Evolutionary conservation across 2,113 vertebrate species (phyloP), one percentile per base, ranked within the genome.

Genomic region (Anhinga anhinga): DNA sequence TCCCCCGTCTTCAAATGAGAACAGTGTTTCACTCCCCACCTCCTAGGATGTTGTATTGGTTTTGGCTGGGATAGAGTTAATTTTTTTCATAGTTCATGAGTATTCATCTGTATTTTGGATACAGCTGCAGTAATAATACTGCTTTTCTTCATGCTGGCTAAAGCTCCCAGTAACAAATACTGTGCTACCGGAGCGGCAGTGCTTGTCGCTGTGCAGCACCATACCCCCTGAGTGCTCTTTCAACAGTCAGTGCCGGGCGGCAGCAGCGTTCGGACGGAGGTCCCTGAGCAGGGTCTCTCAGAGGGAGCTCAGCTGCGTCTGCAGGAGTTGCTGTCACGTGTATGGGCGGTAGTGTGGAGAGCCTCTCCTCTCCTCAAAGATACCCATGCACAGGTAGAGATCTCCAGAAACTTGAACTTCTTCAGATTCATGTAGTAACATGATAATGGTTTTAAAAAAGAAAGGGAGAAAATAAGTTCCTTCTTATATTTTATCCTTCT

Each of bases 221-320:
- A 0, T 63, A 17, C 13, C 32, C 7, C 2, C 79, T 11, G 10
- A 19, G 40, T 3, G 0, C 30, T 36, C 12, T 29, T 36, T 20
- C 38, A 30, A 0, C 26, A 23, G 10, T 2, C 29, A 7, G 25
- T n/a, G 61, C 36, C 10, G 12, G n/a, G 55, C 9, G 9, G 25
- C 65, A 50, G 30, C 56, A 18, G 32, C 1, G 0, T 66, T 67
- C 0, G 0, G 34, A 14, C 0, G 8, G 81, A 52, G 44, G 12
- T 69, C 34, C 42, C 42, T 16, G 36, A 26, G 55, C 38, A 40
- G 36, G 30, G 23, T 66, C 10, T 17, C 47, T 44, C 32, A 6
- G 16, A 50, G 56, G 26, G 50, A 86, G 32, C 50, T 66, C 40
- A 38, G 52, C n/a, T 61, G 32, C 0, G 0, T 61, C 61, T 71